phyloP scores from a whole-genome alignment of 2,113 vertebrate genomes.

The Todiramphus chloris region DNA sequence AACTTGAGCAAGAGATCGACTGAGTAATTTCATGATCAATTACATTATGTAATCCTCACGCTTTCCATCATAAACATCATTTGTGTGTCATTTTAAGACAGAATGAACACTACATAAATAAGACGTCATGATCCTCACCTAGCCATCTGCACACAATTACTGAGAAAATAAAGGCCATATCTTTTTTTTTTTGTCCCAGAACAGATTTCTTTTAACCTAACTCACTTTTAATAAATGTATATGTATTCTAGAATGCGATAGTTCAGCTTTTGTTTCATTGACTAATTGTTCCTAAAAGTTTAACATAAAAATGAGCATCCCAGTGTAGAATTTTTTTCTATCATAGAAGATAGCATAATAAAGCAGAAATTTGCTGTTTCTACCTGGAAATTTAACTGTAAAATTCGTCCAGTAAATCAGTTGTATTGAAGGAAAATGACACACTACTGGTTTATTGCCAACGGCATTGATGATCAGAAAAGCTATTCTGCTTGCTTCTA shows the following conservation, averaged over 20 bases:
- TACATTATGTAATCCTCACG: neutral
- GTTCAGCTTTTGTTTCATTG: neutral
- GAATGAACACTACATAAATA: neutral
- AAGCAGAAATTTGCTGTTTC: neutral
- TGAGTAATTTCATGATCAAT: neutral
- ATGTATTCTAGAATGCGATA: neutral
- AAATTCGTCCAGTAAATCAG: constrained; percentile 9
- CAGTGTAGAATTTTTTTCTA: neutral
- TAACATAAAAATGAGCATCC: neutral
- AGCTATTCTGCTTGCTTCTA: neutral
- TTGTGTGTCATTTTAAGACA: neutral
- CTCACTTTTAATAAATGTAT: neutral
- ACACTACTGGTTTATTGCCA: neutral
- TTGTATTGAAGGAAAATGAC: neutral
- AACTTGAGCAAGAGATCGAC: neutral
- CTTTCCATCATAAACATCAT: neutral
- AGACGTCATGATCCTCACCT: neutral
- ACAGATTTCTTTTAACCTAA: neutral
- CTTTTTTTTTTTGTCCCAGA: neutral
- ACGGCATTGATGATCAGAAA: neutral
- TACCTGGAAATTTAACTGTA: neutral
- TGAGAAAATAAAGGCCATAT: neutral
- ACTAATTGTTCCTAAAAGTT: neutral
- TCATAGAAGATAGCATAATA: neutral
- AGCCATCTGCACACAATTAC: neutral